Base-by-base conservation (phyloP, 2,797 vertebrate species). In the Bothrops alternatus region DNA sequence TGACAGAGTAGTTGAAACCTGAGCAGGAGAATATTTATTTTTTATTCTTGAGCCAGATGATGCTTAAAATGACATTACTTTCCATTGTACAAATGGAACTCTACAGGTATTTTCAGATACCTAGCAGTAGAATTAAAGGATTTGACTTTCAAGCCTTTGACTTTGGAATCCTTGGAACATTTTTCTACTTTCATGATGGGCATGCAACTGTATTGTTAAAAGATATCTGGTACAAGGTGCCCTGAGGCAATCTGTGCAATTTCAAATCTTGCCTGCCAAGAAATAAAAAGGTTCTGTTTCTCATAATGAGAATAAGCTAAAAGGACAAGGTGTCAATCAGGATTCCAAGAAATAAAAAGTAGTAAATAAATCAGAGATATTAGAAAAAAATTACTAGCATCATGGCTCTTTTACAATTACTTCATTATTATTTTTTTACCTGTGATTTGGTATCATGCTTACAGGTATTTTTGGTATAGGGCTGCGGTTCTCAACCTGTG, bases 81-180 rank as follows among this genome's bases (percentile, higher is more conserved):
- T 63, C 4, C 1, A 47, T 4, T 50, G 50, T 94, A 53, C 78
- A 95, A 89, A 93, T 57, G 89, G 56, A 89, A 25, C 91, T 92
- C n/a, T 57, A n/a, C 88, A 95, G 94, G 82, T 92, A 60, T 86
- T 92, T 93, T 1, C 88, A 94, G 60, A 93, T 32, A 87, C 18
- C 78, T 93, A 93, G 93, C 94, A 85, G 90, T 0, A 93, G 92
- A 94, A 95, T 95, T 96, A 93, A 86, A 91, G 69, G 47, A 93
- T 87, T 86, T 91, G 1, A 90, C 56, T 90, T 32, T 60, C 56
- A n/a, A 92, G 93, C 42, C 86, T 95, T 96, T 95, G 91, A 91
- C 95, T 96, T 94, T 94, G 90, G 11, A n/a, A 56, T 93, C 58
- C 94, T 88, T 95, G 95, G 93, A 95, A 65, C 92, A 82, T 47